phyloP scores from a whole-genome alignment of 2,113 vertebrate species.

The Salvelinus namaycush region DNA sequence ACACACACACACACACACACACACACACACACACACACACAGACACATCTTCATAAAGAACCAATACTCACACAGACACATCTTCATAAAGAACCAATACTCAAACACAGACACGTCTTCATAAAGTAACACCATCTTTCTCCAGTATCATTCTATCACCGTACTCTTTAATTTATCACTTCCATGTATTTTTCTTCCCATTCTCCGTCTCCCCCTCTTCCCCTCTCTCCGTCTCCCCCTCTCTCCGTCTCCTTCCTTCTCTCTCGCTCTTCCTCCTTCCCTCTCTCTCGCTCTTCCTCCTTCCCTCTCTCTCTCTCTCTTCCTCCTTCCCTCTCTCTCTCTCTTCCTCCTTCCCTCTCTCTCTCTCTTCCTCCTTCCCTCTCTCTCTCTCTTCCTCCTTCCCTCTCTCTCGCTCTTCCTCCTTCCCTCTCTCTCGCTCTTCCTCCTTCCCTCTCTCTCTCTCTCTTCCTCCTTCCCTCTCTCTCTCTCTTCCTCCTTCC shows the following conservation, averaged over 20 bases:
- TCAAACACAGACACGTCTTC: background rate
- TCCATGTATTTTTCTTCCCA: background rate
- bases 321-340: background rate
- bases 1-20: too few species aligned
- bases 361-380: too few species aligned
- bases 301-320: too few species aligned
- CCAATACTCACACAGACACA: too few species aligned
- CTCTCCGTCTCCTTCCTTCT: background rate
- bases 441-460: background rate
- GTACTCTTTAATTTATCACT: background rate
- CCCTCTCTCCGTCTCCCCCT: background rate
- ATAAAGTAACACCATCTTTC: background rate
- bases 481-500: slow-evolving; percentile 1
- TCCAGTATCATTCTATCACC: background rate
- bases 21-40: too few species aligned
- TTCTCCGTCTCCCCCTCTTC: background rate
- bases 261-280: too few species aligned
- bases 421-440: slow-evolving; percentile 36
- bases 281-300: background rate
- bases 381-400: background rate
- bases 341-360: too few species aligned
- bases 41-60: too few species aligned
- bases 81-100: background rate
- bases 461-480: background rate
- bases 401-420: background rate